phyloP scores from a whole-genome alignment of 2,113 vertebrate species.

The Nothobranchius kuhntae region DNA sequence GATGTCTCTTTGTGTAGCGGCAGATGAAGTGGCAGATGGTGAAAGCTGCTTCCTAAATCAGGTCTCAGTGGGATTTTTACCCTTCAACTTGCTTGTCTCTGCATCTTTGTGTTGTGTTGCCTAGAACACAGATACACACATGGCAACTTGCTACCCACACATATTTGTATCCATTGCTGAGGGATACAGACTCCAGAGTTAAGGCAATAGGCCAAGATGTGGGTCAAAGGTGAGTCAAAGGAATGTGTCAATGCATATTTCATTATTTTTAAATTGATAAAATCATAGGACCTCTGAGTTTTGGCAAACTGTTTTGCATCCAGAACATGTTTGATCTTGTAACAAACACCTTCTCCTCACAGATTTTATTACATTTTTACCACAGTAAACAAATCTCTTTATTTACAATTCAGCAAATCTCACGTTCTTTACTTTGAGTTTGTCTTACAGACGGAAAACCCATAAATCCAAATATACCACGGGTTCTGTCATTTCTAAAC shows the following conservation, averaged over 20 bases:
- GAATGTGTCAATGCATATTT: constrained; percentile 25
- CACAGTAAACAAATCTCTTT: constrained; percentile 23
- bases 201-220: constrained; percentile 18
- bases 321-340: background rate
- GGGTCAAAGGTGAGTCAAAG: constrained; percentile 50
- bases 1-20: constrained; percentile 4
- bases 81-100: constrained; percentile 29
- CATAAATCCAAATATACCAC: constrained; percentile 10
- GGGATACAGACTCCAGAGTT: constrained; percentile 34
- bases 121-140: constrained; percentile 3
- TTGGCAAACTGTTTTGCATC: background rate
- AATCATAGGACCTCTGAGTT: background rate
- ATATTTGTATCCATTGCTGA: constrained; percentile 35
- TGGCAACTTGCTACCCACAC: constrained; percentile 33
- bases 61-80: constrained; percentile 75
- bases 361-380: constrained; percentile 31
- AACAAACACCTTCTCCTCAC: constrained; percentile 2
- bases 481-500: constrained; percentile 44
- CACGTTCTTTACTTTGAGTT: constrained; percentile 22
- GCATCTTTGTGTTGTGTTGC: constrained; percentile 7
- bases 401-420: constrained; percentile 20
- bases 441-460: constrained; percentile 19
- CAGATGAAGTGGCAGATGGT: constrained; percentile 44
- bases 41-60: constrained; percentile 80
- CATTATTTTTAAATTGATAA: constrained; percentile 24